phyloP scores from a whole-genome alignment of 2,888 invertebrate genomes.

The Eristalis arbustorum region DNA sequence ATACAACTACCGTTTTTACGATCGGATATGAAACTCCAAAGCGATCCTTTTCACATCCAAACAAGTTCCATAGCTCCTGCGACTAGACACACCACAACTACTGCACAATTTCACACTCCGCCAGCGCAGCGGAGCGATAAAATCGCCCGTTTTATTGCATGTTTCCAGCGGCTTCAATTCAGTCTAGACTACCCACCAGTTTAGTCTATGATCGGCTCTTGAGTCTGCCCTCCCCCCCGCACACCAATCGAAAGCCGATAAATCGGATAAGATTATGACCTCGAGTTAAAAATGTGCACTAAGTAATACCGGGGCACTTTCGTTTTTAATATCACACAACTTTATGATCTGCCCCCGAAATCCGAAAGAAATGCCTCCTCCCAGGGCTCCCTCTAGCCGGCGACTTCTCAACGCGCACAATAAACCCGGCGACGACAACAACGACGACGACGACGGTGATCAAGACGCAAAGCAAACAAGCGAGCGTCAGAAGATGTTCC shows the following conservation, averaged over 20 bases:
- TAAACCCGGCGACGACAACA: neutral
- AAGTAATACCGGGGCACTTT: conserved; percentile 42
- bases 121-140: conserved; percentile 38
- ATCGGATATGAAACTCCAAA: conserved; percentile 60
- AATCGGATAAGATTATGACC: conserved; percentile 61
- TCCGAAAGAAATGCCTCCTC: conserved; percentile 6
- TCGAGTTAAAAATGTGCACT: conserved; percentile 44
- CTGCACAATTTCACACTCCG: conserved; percentile 16
- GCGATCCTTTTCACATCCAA: conserved; percentile 9
- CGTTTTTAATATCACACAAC: conserved; percentile 48
- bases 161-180: conserved; percentile 1
- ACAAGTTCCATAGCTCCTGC: conserved; percentile 39
- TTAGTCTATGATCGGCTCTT: conserved; percentile 51
- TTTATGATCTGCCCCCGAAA: conserved; percentile 50
- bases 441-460: neutral
- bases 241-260: conserved; percentile 43
- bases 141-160: conserved; percentile 49
- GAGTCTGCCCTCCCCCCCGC: conserved; percentile 12
- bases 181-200: conserved; percentile 60
- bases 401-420: neutral
- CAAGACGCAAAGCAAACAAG: conserved; percentile 9
- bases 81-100: conserved; percentile 60
- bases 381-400: neutral
- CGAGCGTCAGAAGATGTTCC: conserved; percentile 1
- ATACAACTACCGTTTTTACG: conserved; percentile 57